phyloP scores from a whole-genome alignment of 2,888 invertebrate species.

The Macaria liturata region DNA sequence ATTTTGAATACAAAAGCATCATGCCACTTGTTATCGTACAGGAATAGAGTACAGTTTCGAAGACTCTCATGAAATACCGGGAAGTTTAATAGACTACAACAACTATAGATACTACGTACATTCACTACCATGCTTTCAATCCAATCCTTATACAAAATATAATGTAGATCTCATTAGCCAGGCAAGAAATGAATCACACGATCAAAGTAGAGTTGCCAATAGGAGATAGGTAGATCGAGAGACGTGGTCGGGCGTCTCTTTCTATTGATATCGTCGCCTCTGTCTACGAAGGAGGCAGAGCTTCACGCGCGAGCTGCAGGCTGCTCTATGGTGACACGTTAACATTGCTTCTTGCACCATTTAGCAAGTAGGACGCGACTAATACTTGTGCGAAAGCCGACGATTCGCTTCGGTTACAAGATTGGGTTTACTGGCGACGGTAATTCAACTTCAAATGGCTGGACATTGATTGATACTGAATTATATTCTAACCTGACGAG shows the following conservation, averaged over 20 bases:
- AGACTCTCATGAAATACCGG: no score
- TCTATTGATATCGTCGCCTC: conserved; percentile 9
- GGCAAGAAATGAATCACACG: conserved; percentile 12
- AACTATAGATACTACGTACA: no score
- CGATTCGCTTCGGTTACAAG: conserved; percentile 23
- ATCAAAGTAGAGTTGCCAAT: conserved; percentile 17
- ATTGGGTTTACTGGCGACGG: not conserved
- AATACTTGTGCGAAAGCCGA: conserved; percentile 51
- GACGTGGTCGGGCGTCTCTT: conserved; percentile 7
- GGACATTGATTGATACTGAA: no score
- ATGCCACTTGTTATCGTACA: no score
- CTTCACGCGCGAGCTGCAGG: conserved; percentile 39
- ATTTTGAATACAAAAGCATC: no score
- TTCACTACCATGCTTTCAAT: no score
- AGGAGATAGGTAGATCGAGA: conserved; percentile 9
- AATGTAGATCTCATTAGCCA: no score
- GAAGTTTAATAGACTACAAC: no score
- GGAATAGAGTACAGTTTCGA: no score
- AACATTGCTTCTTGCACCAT: conserved; percentile 64
- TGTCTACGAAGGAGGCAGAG: conserved; percentile 25
- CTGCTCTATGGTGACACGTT: conserved; percentile 63
- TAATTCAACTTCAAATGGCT: no score
- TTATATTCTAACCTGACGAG: conserved; percentile 1
- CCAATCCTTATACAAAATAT: no score
- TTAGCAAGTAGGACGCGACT: conserved; percentile 65